phyloP scores from a whole-genome alignment of 2,797 vertebrate species.

The Pterois miles region DNA sequence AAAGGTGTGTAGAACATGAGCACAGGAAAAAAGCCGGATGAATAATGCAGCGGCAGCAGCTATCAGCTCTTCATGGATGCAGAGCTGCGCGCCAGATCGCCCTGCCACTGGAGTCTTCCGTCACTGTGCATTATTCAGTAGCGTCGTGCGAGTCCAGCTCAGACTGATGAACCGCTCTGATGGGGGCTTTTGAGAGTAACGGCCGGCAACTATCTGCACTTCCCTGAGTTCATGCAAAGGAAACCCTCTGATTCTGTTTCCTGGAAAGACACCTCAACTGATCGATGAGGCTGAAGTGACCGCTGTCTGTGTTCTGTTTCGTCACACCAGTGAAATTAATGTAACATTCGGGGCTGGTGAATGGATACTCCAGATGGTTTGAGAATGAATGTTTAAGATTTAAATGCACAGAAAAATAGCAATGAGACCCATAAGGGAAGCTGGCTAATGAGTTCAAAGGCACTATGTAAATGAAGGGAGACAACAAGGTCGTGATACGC shows the following conservation, averaged over 20 bases:
- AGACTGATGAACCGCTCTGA: constrained; percentile 64
- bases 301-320: constrained; percentile 37
- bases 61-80: constrained; percentile 52
- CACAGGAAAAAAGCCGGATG: constrained; percentile 37
- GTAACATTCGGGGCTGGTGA: constrained; percentile 30
- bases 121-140: constrained; percentile 73
- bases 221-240: constrained; percentile 37
- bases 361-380: constrained; percentile 65
- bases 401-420: constrained; percentile 51
- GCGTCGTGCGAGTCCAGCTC: constrained; percentile 34
- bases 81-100: constrained; percentile 48
- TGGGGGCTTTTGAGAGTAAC: constrained; percentile 61
- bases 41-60: constrained; percentile 60
- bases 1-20: constrained; percentile 59
- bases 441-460: constrained; percentile 56
- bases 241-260: constrained; percentile 31
- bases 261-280: constrained; percentile 35
- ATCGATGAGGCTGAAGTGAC: constrained; percentile 29
- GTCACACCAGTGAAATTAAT: constrained; percentile 40
- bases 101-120: constrained; percentile 57
- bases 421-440: constrained; percentile 43
- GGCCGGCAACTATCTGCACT: constrained; percentile 62
- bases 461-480: constrained; percentile 39
- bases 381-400: constrained; percentile 49
- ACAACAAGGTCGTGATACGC: constrained; percentile 37